A percentile compares a stretch with the other conserved stretches of the same genome.
These are phyloP conservation scores for zebrafish (Danio rerio) DNA, from an alignment of 2,113 vertebrate genomes.

Conservation along the genomic window GRCz12tu NC_133190.1:41836501-41837000, in stretches of 20 bases:
- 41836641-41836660: constrained; percentile 72
- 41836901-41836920: not conserved
- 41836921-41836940: not conserved
- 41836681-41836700: constrained; percentile 61
- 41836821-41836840: not conserved
- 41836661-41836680: constrained; percentile 64
- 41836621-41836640: constrained; percentile 55
- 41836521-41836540: constrained; percentile 76
- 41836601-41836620: constrained; percentile 66
- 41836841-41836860: not conserved
- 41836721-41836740: constrained; percentile 29
- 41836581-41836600: constrained; percentile 68
- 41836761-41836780: constrained; percentile 8
- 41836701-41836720: not conserved
- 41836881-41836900: not conserved
- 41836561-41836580: constrained; percentile 72
- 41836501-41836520: constrained; percentile 68
- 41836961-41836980: constrained; percentile 24
- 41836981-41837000: not conserved
- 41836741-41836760: constrained; percentile 39
- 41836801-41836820: constrained; percentile 15
- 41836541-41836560: constrained; percentile 71
- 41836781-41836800: constrained; percentile 16
- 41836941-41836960: not conserved
- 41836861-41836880: not conserved